These are phyloP conservation scores for Butorides virescens DNA, from an alignment of 2,113 vertebrate species.

Conservation along the genomic window DNA sequence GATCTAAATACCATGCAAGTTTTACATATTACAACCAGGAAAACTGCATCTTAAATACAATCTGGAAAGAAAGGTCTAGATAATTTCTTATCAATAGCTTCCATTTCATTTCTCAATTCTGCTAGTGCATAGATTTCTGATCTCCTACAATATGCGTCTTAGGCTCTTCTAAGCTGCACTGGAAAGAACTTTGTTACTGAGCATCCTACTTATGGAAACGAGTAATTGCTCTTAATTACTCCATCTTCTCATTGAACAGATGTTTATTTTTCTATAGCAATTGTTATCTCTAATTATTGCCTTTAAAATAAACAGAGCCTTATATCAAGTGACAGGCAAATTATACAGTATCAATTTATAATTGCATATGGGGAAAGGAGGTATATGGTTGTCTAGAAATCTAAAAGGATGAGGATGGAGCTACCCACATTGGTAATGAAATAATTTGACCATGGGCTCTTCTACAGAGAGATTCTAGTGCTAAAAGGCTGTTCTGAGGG, in stretches of 20 bases:
- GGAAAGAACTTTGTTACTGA: neutral
- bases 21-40: neutral
- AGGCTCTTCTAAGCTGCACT: neutral
- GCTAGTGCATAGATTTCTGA: neutral
- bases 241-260: neutral
- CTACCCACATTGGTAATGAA: neutral
- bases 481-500: neutral
- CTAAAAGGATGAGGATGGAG: neutral
- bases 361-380: constrained; percentile 15
- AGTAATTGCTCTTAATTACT: constrained; percentile 31
- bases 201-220: constrained; percentile 9
- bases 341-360: constrained; percentile 29
- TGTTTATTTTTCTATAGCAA: constrained; percentile 66
- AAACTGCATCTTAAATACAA: constrained; percentile 16
- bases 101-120: neutral
- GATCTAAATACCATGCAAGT: constrained; percentile 1
- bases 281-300: constrained; percentile 66
- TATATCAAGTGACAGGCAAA: neutral
- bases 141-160: neutral
- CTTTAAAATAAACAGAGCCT: constrained; percentile 46
- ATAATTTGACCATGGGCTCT: constrained; percentile 1
- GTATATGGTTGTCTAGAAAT: neutral
- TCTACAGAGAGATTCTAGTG: neutral
- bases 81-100: neutral
- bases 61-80: constrained; percentile 9